Evolutionary conservation across 2,888 invertebrate genomes (phyloP).

Genomic region (Synanthedon formicaeformis): DNA sequence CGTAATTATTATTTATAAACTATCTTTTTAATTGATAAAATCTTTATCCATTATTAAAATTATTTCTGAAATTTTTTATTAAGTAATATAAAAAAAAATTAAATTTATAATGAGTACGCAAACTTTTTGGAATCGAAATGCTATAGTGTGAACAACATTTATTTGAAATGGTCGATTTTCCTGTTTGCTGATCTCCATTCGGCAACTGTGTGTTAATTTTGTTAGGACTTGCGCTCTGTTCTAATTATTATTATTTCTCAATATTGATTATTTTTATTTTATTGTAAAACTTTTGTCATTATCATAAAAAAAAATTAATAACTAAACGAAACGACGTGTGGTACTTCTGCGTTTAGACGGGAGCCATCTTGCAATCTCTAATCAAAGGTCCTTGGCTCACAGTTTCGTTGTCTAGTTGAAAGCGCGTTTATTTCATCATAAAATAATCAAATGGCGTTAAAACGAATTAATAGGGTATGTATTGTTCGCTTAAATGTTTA

Average conservation of each 20-base stretch:
- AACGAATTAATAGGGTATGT: constrained; percentile 96
- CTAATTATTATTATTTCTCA: constrained; percentile 53
- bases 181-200: constrained; percentile 66
- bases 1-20: too few relatives aligned
- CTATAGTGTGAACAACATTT: constrained; percentile 35
- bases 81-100: too few relatives aligned
- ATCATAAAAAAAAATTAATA: constrained; percentile 15
- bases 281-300: constrained; percentile 31
- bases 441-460: constrained; percentile 91
- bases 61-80: too few relatives aligned
- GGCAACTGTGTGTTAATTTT: constrained; percentile 58
- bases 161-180: constrained; percentile 66
- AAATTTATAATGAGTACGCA: background rate
- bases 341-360: constrained; percentile 83
- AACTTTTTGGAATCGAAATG: constrained; percentile 19
- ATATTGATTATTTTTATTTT: constrained; percentile 63
- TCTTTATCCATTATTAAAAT: too few relatives aligned
- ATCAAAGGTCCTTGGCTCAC: constrained; percentile 88
- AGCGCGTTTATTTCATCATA: constrained; percentile 80
- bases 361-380: constrained; percentile 89
- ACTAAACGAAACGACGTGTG: constrained; percentile 74
- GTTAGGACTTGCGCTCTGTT: constrained; percentile 48
- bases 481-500: constrained; percentile 38
- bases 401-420: constrained; percentile 85
- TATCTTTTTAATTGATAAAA: too few relatives aligned